Conservation (phyloP, 2,113 vertebrate species). For the Xiphophorus hellerii region DNA sequence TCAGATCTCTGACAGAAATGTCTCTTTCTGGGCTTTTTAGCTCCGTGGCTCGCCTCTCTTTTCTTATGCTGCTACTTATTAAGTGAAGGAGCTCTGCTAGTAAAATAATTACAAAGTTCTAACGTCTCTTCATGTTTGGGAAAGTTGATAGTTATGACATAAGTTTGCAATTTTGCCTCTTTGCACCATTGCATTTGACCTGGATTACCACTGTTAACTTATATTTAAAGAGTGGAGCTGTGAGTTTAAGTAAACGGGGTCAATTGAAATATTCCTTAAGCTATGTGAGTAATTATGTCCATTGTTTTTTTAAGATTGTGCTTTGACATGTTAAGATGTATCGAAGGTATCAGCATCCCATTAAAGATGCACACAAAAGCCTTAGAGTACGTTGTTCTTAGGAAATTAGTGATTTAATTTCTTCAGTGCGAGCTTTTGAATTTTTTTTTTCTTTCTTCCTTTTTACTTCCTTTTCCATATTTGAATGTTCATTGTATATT, state of each 20-base stretch:
- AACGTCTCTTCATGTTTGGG: not conserved
- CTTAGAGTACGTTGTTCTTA: too few species aligned
- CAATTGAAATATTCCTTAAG: too few species aligned
- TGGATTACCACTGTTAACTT: not conserved
- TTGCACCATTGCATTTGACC: not conserved
- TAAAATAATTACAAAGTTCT: not conserved
- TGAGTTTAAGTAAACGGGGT: too few species aligned
- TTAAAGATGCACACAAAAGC: not conserved
- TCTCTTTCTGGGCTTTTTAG: not conserved
- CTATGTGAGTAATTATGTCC: too few species aligned
- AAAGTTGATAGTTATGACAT: not conserved
- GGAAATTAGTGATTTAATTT: not conserved
- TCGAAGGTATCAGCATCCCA: not conserved
- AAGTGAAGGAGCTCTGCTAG: not conserved
- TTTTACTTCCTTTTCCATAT: too few species aligned
- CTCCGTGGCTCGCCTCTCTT: not conserved
- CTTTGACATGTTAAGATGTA: not conserved
- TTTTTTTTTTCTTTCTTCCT: too few species aligned
- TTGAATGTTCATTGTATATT: too few species aligned
- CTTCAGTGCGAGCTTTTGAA: not conserved
- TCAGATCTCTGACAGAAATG: not conserved
- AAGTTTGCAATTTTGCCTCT: not conserved
- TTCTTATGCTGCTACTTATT: constrained; percentile 7
- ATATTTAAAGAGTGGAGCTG: not conserved
- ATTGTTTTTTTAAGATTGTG: not conserved